Percentiles rank a stretch among this genome's conserved stretches.
Evolutionary conservation across 1,140 invertebrate genomes (phyloP).

Genomic region (Orius insidiosus): DNA sequence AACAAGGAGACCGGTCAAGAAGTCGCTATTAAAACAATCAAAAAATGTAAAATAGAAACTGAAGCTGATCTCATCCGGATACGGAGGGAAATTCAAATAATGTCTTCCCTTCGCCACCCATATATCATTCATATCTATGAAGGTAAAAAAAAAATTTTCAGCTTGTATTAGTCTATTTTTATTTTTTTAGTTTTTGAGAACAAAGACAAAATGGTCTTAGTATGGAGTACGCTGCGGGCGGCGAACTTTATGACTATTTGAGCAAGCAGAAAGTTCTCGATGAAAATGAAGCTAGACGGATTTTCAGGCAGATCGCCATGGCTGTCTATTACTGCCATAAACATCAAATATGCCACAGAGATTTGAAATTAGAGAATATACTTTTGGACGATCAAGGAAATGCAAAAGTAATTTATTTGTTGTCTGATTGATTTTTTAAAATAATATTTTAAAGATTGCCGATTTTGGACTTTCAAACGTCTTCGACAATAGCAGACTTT

Average conservation of each 20-base stretch:
- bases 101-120: conserved; percentile 94
- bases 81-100: conserved; percentile 94
- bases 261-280: conserved; percentile 77
- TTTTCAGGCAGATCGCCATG: conserved; percentile 94
- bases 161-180: conserved; percentile 16
- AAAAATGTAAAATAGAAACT: conserved; percentile 96
- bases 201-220: conserved; percentile 94
- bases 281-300: conserved; percentile 82
- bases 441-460: conserved; percentile 54
- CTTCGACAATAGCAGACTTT: conserved; percentile 72
- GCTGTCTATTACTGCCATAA: conserved; percentile 98
- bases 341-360: conserved; percentile 93
- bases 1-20: conserved; percentile 94
- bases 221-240: conserved; percentile 99
- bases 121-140: conserved; percentile 99
- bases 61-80: conserved; percentile 92
- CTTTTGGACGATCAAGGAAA: conserved; percentile 86
- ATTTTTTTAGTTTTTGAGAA: conserved; percentile 88
- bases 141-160: conserved; percentile 38
- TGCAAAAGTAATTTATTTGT: conserved; percentile 55
- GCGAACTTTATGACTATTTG: conserved; percentile 96
- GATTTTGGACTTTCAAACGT: conserved; percentile 98
- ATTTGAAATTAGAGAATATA: conserved; percentile 98
- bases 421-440: conserved; percentile 7
- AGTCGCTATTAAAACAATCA: conserved; percentile 96